Conservation (phyloP, 2,797 vertebrate genomes). For the Anguilla pacifica region DNA sequence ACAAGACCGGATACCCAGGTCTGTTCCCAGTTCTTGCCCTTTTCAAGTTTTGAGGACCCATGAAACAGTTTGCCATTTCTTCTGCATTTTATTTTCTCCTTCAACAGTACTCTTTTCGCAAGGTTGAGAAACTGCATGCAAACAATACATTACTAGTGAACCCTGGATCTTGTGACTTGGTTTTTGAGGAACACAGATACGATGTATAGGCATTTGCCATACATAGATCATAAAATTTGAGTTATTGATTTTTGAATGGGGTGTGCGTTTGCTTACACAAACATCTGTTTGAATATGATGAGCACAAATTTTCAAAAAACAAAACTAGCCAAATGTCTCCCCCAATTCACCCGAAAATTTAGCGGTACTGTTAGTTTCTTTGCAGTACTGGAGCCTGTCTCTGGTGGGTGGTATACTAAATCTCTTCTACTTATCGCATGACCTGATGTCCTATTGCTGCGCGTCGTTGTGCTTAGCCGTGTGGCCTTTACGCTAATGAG, state of each 20-base stretch:
- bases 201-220: neutral
- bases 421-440: neutral
- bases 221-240: neutral
- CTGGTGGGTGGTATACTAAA: neutral
- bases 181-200: neutral
- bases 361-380: neutral
- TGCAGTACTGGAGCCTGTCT: constrained; percentile 28
- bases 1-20: too few relatives aligned
- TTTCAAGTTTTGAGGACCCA: too few relatives aligned
- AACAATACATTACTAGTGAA: neutral
- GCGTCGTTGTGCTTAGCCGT: constrained; percentile 14
- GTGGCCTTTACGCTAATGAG: neutral
- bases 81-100: too few relatives aligned
- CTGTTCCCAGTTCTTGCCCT: too few relatives aligned
- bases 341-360: neutral
- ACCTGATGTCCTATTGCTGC: neutral
- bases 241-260: neutral
- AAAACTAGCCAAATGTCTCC: neutral
- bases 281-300: neutral
- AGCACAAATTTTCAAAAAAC: neutral
- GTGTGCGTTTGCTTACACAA: neutral
- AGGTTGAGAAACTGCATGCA: neutral
- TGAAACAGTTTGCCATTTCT: too few relatives aligned
- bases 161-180: too few relatives aligned
- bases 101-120: neutral